Base-by-base conservation (phyloP, 2,113 vertebrate species). In the Dinomys branickii region DNA sequence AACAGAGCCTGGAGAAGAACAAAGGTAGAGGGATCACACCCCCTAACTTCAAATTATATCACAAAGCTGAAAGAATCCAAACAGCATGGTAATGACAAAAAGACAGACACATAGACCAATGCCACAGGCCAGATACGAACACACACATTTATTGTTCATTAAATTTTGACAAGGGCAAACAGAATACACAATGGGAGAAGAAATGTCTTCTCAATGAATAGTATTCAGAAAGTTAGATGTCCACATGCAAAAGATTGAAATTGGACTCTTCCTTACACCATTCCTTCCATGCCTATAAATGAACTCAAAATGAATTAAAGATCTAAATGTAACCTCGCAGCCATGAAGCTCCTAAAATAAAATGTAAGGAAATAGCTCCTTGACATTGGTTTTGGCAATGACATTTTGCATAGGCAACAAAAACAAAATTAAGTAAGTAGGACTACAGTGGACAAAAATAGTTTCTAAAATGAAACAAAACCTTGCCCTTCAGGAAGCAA, bases 401-500 rank as follows among this genome's bases (percentile, higher is more conserved):
- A 88, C 26, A 71, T 82, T 81, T 88, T n/a, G 33, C n/a, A 93
- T 24, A 67, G 19, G 26, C 4, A 44, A 52, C 20, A 84, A 35
- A 41, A 52, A 5, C 30, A 92, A 73, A 94, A 81, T n/a, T 78
- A 69, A 78, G 47, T 65, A 78, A 78, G 38, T 67, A 5, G 38
- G 6, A 44, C 8, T 80, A 28, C 24, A 80, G 58, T 24, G 41
- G 14, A 80, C 22, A 85, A 86, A 81, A 58, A 61, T 52, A 44
- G 28, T 22, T 93, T 92, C 88, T 33, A 65, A 50, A 96, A 92
- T 67, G 28, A 96, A 95, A 50, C 56, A 63, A 91, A 84, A 38
- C 20, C n/a, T 22, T 1, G 38, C 28, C 13, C 24, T 91, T 58
- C 5, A 47, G 12, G 44, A 63, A 85, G 41, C n/a, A 44, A 47